phyloP scores from a whole-genome alignment of 2,797 vertebrate genomes.

The Pitangus sulphuratus region DNA sequence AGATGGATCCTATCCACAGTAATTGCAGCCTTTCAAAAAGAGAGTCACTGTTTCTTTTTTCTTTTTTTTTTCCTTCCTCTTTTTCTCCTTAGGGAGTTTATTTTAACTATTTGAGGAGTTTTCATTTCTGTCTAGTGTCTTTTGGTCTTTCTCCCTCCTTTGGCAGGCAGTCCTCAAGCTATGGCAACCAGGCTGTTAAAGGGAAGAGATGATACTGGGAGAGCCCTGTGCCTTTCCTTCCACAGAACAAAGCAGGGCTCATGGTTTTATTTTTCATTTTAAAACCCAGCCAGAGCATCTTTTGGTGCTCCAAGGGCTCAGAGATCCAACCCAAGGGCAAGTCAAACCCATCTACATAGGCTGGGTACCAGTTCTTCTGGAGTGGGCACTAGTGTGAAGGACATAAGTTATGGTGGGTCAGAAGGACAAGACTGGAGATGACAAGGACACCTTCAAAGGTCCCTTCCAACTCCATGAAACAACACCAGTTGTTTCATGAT shows the following conservation, averaged over 20 bases:
- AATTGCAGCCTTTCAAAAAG: not conserved
- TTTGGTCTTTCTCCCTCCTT: not conserved
- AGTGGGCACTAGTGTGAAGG: not conserved
- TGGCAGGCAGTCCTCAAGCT: not conserved
- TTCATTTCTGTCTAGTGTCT: not conserved
- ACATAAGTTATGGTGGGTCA: not conserved
- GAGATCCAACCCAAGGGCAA: not conserved
- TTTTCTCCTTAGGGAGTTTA: not conserved
- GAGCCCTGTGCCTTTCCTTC: not conserved
- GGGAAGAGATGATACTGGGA: not conserved
- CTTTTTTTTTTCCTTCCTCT: accelerated
- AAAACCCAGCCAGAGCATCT: not conserved
- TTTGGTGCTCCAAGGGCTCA: not conserved
- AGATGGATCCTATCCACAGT: not conserved
- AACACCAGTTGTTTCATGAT: not conserved
- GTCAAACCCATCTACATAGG: not conserved
- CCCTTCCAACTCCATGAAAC: not conserved
- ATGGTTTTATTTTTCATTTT: not conserved
- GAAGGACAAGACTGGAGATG: not conserved
- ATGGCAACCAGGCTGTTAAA: not conserved
- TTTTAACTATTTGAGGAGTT: not conserved
- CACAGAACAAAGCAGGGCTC: not conserved
- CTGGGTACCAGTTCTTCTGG: not conserved
- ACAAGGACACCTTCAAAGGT: not conserved
- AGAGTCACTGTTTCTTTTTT: not conserved